Evolutionary conservation across 2,888 invertebrate genomes (phyloP), one percentile per base, ranked within the genome.

Genomic region (Drosophila silvestris): DNA sequence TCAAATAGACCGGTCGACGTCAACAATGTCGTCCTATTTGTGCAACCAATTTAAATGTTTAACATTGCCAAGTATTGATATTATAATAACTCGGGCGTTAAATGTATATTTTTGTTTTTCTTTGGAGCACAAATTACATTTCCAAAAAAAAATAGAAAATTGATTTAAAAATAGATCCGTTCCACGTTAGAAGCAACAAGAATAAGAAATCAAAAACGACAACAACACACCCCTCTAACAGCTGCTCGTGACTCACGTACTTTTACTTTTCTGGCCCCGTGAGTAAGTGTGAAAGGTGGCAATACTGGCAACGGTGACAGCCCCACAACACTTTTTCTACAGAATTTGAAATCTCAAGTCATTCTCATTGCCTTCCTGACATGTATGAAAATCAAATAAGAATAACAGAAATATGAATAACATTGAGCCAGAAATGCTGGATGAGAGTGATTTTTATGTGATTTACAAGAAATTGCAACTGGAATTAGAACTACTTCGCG

Each of bases 391-490:
- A 35, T 12, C 66, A 68, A 60, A 72, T 69, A 16, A 59, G 64
- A 35, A 35, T 28, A 9, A 5, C 9, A 56, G 56, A n/a, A 66
- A 58, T 10, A 32, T 37, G 28, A 72, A 68, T 14, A 76, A 37
- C 22, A 26, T 19, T 54, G 58, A 54, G 3, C 19, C 59, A 1
- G 44, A 33, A 35, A 90, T 97, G 68, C 9, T 69, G 16, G 98
- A 98, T 93, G 95, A 96, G 50, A 97, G 98, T 93, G 99, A 99
- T 94, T 94, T 98, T 58, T 99, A 98, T 93, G 98, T 98, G 6
- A 98, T 98, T 93, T 99, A 97, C 91, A 99, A 99, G 96, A 99
- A 98, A 95, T 94, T 99, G 16, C 98, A 99, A 94, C 96, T 97
- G 80, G 98, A 99, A 94, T 94, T 99, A 35, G 99, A 99, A 93